These are phyloP conservation scores for Paradoxurus hermaphroditus DNA, from an alignment of 2,113 vertebrate species.

Conservation along the genomic window DNA sequence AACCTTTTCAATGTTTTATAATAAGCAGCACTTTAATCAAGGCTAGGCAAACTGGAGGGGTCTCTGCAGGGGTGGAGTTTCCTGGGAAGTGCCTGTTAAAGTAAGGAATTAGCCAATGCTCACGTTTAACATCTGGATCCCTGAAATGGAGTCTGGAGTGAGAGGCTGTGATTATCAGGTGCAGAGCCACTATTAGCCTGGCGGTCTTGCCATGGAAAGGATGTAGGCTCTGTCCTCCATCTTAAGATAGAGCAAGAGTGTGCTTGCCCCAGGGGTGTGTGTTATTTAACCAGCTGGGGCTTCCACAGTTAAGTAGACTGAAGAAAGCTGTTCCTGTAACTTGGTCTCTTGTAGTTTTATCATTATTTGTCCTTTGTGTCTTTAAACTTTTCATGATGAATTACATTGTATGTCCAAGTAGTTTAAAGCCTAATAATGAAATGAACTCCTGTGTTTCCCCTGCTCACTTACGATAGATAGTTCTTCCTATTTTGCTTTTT, in stretches of 20 bases:
- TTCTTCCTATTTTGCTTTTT: background rate
- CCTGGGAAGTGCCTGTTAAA: background rate
- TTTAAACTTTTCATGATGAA: background rate
- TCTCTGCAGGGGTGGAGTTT: background rate
- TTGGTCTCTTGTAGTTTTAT: background rate
- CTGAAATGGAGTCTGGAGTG: background rate
- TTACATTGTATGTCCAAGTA: background rate
- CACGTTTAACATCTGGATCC: background rate
- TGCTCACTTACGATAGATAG: background rate
- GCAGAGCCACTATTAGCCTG: background rate
- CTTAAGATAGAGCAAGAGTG: background rate
- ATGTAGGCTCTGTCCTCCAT: background rate
- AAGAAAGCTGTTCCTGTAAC: background rate
- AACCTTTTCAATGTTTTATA: background rate
- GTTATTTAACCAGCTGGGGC: background rate
- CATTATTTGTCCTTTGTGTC: background rate
- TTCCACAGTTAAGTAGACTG: background rate
- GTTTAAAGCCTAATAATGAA: background rate
- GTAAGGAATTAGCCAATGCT: constrained; percentile 32
- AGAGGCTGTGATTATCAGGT: background rate
- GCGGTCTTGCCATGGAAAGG: background rate
- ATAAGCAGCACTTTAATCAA: background rate
- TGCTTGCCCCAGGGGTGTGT: background rate
- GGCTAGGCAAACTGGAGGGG: background rate
- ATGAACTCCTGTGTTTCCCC: background rate